Base-by-base conservation (phyloP, 2,888 invertebrate genomes). In the Drosophila picticornis region DNA sequence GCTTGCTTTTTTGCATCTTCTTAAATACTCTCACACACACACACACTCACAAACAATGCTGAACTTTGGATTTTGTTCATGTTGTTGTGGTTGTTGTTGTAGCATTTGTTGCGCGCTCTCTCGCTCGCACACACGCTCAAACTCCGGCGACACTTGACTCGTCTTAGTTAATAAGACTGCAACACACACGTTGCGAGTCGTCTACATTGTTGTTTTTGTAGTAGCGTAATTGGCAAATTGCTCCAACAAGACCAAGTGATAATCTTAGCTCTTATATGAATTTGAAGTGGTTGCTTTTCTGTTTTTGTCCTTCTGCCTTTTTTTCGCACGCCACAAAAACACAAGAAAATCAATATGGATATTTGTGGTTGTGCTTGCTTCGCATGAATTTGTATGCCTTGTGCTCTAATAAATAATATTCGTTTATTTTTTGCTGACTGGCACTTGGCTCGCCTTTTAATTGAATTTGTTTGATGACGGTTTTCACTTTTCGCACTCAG, bases 321-420 rank as follows among this genome's bases (percentile, higher is more conserved):
- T 71, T 72, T 64, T 34, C 69, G 55, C 59, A 64, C 62, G 29
- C 29, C 70, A 79, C 76, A 71, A 72, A 61, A 46, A 46, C 16
- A 63, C 63, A 72, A 71, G 65, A 84, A 87, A 87, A 87, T 87
- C 83, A 87, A 87, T 87, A 87, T 53, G 63, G 58, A 66, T 72
- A 66, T 66, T 64, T 56, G 51, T n/a, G n/a, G 50, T 40, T 66
- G 38, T 31, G 34, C 29, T 50, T 32, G 27, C 29, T 61, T 61
- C 25, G 40, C 29, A 62, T 25, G 36, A 67, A 55, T 60, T 50
- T 55, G 29, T 70, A 25, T 51, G 50, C 25, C 31, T 67, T 64
- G 25, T 62, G 46, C 48, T 50, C 55, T 61, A 66, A 76, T 64
- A 64, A 79, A 57, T 72, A 71, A 64, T 63, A 64, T 66, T 61